These are phyloP conservation scores for Microtus richardsoni DNA, from an alignment of 2,113 vertebrate species.

Conservation along the genomic window DNA sequence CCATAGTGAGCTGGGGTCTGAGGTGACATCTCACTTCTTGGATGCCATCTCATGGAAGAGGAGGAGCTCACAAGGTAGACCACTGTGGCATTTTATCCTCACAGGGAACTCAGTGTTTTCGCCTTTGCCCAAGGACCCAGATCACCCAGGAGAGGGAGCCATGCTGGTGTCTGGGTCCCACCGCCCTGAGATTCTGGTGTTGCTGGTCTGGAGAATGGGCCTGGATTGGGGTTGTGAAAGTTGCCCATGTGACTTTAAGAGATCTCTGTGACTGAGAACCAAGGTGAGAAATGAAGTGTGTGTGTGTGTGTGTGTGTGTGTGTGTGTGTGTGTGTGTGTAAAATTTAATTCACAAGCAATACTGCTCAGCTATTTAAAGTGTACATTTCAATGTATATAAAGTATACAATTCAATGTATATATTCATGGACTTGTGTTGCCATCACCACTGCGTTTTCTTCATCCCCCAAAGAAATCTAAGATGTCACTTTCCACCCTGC, in stretches of 20 bases:
- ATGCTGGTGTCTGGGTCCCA: neutral
- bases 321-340: neutral
- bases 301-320: neutral
- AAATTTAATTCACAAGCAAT: neutral
- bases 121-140: neutral
- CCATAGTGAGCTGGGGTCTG: slow-evolving; percentile 21
- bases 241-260: neutral
- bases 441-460: neutral
- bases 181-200: neutral
- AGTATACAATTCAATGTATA: neutral
- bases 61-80: neutral
- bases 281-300: neutral
- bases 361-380: neutral
- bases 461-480: neutral
- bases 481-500: neutral
- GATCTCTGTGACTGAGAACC: neutral
- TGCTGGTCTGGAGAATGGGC: neutral
- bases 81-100: neutral
- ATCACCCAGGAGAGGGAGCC: neutral
- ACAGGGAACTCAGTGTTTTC: neutral
- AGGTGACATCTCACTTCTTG: slow-evolving; percentile 31
- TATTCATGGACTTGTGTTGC: neutral
- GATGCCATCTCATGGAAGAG: neutral
- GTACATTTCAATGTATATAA: neutral
- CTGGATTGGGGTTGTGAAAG: neutral